A percentile compares a stretch with the other conserved stretches of the same genome.
Evolutionary conservation across 2,888 invertebrate species (phyloP).

Genomic region (Schizaphis graminum): DNA sequence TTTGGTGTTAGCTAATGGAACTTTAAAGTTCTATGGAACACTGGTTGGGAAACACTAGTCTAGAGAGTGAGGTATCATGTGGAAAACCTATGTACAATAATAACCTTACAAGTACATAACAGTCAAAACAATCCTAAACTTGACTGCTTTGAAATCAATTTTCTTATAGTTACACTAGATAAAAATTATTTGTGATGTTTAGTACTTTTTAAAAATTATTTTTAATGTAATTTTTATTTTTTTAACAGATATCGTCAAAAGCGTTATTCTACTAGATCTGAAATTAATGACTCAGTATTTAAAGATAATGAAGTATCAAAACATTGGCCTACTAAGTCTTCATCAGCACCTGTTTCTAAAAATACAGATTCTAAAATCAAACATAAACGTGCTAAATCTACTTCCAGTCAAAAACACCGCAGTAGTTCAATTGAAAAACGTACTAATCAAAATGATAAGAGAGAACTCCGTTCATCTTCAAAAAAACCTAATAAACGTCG

Average conservation of each 20-base stretch:
- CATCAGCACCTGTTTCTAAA: constrained; percentile 16
- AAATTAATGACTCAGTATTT: constrained; percentile 64
- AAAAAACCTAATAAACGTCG: constrained; percentile 58
- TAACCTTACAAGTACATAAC: no score
- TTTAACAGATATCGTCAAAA: constrained; percentile 46
- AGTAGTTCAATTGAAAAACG: constrained; percentile 39
- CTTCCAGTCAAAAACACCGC: constrained; percentile 38
- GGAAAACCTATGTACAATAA: no score
- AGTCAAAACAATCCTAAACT: no score
- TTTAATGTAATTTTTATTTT: background rate
- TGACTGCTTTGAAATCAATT: no score
- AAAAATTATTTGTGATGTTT: no score
- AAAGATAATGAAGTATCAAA: constrained; percentile 43
- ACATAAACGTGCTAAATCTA: constrained; percentile 53
- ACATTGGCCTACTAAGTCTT: constrained; percentile 26
- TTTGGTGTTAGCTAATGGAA: no score
- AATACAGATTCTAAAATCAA: constrained; percentile 11
- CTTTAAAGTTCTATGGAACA: no score
- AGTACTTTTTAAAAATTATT: background rate
- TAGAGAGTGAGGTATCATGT: no score
- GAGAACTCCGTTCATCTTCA: constrained; percentile 32
- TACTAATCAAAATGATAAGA: constrained; percentile 30
- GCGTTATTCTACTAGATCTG: constrained; percentile 49
- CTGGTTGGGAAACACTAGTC: no score
- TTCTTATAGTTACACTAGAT: no score